Percentiles rank a stretch among this genome's conserved stretches.
phyloP scores from a whole-genome alignment of 2,888 invertebrate species.

The Drosophila anomalipes region DNA sequence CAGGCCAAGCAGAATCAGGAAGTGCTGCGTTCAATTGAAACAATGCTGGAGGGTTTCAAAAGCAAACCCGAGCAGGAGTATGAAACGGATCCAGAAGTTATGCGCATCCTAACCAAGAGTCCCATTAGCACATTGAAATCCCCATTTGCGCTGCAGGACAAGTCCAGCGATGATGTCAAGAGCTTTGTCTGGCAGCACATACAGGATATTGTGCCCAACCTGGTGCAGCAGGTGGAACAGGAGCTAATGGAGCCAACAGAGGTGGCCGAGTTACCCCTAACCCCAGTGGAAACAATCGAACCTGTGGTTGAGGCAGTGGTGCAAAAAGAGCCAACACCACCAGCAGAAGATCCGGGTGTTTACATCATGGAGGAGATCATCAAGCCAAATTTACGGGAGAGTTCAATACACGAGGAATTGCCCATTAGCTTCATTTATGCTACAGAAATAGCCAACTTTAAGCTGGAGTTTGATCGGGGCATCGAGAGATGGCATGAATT shows the following conservation, averaged over 20 bases:
- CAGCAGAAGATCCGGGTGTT: slow-evolving; percentile 64
- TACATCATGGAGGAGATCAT: slow-evolving; percentile 83
- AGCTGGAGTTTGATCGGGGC: slow-evolving; percentile 68
- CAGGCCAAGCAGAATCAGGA: slow-evolving; percentile 84
- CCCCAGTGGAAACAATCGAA: background rate
- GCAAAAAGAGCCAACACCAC: slow-evolving; percentile 43
- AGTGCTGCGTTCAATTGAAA: slow-evolving; percentile 82
- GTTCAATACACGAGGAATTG: slow-evolving; percentile 73
- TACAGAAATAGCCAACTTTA: slow-evolving; percentile 78
- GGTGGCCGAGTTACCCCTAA: slow-evolving; percentile 13
- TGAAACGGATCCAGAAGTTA: slow-evolving; percentile 79
- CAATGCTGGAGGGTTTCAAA: slow-evolving; percentile 81
- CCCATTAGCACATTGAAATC: slow-evolving; percentile 79
- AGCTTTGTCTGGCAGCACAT: slow-evolving; percentile 85
- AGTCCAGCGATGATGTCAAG: slow-evolving; percentile 79
- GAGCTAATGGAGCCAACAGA: slow-evolving; percentile 78
- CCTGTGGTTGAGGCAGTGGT: slow-evolving; percentile 4
- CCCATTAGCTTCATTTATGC: slow-evolving; percentile 72
- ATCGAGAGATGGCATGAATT: slow-evolving; percentile 59
- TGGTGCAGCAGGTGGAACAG: slow-evolving; percentile 84
- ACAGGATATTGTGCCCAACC: slow-evolving; percentile 85
- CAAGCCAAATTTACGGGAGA: slow-evolving; percentile 80
- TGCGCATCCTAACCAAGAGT: slow-evolving; percentile 84
- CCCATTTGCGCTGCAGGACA: slow-evolving; percentile 40
- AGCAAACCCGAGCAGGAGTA: slow-evolving; percentile 72